Percentiles rank a stretch among this genome's conserved stretches.
Evolutionary conservation across 2,113 vertebrate species (phyloP).

Genomic region (Oryzias woworae): DNA sequence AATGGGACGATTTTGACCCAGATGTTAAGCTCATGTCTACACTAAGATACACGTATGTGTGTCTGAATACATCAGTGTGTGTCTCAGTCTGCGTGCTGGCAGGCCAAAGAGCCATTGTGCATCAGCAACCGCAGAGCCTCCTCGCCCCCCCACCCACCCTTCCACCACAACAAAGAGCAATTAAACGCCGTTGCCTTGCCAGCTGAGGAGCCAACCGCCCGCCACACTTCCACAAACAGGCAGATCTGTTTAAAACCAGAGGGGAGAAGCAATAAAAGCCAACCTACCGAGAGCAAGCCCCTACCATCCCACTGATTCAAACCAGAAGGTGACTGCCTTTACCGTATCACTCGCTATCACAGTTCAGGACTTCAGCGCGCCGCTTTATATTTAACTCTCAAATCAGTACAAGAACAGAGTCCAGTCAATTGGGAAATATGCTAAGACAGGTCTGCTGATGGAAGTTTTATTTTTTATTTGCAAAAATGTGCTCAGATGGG

Average conservation of each 20-base stretch:
- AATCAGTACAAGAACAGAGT: too few species aligned
- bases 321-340: conserved; percentile 74
- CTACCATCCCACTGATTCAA: conserved; percentile 72
- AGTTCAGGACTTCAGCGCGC: conserved; percentile 14
- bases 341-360: conserved; percentile 64
- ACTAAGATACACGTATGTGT: conserved; percentile 26
- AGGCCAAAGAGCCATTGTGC: conserved; percentile 70
- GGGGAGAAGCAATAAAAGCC: conserved; percentile 78
- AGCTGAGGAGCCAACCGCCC: conserved; percentile 79
- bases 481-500: conserved; percentile 13
- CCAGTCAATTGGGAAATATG: too few species aligned
- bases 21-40: background rate
- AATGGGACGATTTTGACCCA: too few species aligned
- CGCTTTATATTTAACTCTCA: too few species aligned
- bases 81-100: conserved; percentile 55
- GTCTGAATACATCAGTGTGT: conserved; percentile 16
- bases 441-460: too few species aligned
- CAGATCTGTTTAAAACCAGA: conserved; percentile 81
- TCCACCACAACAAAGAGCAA: conserved; percentile 81
- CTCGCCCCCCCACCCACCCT: conserved; percentile 28
- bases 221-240: conserved; percentile 85
- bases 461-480: conserved; percentile 11
- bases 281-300: conserved; percentile 65
- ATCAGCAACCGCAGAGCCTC: conserved; percentile 69
- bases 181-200: conserved; percentile 81